A percentile compares a stretch with the other conserved stretches of the same genome.
These are phyloP conservation scores for Poeciliopsis turneri DNA, from an alignment of 2,797 vertebrate species.

Conservation along the genomic window DNA sequence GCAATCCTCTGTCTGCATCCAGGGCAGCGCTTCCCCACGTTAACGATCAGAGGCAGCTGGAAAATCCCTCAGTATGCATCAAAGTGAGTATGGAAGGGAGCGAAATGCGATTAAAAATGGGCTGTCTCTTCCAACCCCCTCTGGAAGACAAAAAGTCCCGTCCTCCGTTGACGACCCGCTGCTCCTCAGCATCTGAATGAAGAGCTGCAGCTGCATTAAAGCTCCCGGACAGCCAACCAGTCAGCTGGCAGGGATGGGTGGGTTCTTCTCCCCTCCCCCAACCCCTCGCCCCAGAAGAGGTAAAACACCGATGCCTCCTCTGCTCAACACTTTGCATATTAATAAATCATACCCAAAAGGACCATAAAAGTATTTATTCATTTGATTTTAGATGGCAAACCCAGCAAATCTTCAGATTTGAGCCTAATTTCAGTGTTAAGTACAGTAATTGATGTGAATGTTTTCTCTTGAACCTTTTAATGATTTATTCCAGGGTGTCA, in stretches of 20 bases:
- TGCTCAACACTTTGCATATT: not conserved
- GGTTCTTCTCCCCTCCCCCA: not conserved
- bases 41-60: constrained; percentile 2
- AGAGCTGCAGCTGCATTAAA: constrained; percentile 71
- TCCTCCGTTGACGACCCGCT: constrained; percentile 52
- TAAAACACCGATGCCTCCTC: not conserved
- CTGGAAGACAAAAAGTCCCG: constrained; percentile 4
- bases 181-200: constrained; percentile 72
- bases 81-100: not conserved
- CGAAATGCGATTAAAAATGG: constrained; percentile 32
- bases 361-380: constrained; percentile 1
- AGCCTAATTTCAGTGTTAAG: not conserved
- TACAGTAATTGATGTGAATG: not conserved
- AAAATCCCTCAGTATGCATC: constrained; percentile 18
- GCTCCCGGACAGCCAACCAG: constrained; percentile 46
- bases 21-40: constrained; percentile 5
- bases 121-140: constrained; percentile 6
- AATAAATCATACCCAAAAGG: not conserved
- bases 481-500: not conserved
- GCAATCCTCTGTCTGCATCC: constrained; percentile 51
- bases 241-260: constrained; percentile 51
- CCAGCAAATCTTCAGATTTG: constrained; percentile 40
- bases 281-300: no score
- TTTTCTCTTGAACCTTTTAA: not conserved
- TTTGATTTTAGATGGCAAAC: not conserved